Evolutionary conservation across 2,113 vertebrate species (phyloP), one percentile per base, ranked within the genome.

Genomic region (Pollachius pollachius): DNA sequence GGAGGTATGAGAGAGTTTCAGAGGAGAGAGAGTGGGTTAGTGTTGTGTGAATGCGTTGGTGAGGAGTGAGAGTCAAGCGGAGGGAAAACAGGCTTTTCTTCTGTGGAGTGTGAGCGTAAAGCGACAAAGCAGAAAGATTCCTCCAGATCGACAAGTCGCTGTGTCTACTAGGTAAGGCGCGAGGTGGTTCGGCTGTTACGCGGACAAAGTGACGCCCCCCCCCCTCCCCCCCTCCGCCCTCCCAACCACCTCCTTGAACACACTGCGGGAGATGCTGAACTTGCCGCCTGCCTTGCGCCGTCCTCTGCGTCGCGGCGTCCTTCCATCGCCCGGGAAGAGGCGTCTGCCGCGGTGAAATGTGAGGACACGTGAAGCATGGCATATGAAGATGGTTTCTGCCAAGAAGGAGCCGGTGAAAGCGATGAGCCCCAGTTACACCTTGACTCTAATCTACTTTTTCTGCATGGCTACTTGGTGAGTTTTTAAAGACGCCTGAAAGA

Each of bases 401-500:
- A 95, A 89, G 86, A 94, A 93, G 95, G 94, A 95, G 89, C 94
- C 90, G 92, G 93, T 89, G 89, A 93, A 91, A 89, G 92, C 89
- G 83, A 93, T 93, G 94, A 85, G 83, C 84, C 87, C 90, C 87
- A 89, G 90, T 87, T 89, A 88, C 79, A 88, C 93, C 79, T 88
- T 92, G 89, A 92, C 92, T 89, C 91, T 97, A 79, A 73, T 95
- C 79, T 95, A 91, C 92, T 92, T 94, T 91, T 88, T 95, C 82
- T 95, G 93, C 91, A 88, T 94, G 91, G 89, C 92, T 81, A 90
- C 92, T 87, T 97, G 96, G 96, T 98, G 94, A 98, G 96, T 95
- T 85, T 30, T 58, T 64, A 60, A 27, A 5, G 23, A 41, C 15
- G 25, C 13, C 62, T n/a, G 15, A 18, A 15, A 4, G 5, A 19